phyloP scores from a whole-genome alignment of 2,797 vertebrate genomes.

The Pogonophryne albipinna region DNA sequence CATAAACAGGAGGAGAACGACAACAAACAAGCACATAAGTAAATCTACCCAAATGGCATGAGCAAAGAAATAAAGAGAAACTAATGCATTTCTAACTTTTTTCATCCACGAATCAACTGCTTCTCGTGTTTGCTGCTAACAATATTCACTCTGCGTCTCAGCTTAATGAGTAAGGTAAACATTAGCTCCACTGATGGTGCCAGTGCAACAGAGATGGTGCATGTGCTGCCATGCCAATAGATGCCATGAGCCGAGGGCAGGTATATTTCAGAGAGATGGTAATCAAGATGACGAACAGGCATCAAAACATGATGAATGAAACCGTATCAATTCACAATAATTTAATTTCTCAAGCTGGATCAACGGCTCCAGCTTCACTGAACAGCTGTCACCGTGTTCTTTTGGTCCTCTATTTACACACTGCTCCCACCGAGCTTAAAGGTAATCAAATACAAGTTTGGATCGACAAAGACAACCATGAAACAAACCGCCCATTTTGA shows the following conservation, averaged over 20 bases:
- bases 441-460: conserved; percentile 23
- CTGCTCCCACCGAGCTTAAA: background rate
- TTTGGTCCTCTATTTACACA: conserved; percentile 20
- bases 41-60: conserved; percentile 12
- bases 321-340: conserved; percentile 29
- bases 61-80: background rate
- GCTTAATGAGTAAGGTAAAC: conserved; percentile 58
- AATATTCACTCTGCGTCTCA: conserved; percentile 40
- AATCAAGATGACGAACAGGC: conserved; percentile 43
- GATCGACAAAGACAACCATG: background rate
- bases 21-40: background rate
- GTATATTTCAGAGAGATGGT: conserved; percentile 39
- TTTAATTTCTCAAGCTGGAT: conserved; percentile 49
- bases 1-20: background rate
- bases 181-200: conserved; percentile 38
- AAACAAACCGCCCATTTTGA: background rate
- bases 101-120: conserved; percentile 36
- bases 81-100: conserved; percentile 21
- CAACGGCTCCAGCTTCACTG: conserved; percentile 15
- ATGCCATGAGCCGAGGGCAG: conserved; percentile 42
- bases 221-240: conserved; percentile 46
- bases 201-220: conserved; percentile 15
- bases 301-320: conserved; percentile 60
- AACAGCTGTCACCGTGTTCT: conserved; percentile 47
- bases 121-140: conserved; percentile 33